Base-by-base conservation (phyloP, 2,113 vertebrate genomes). In the Microtus pennsylvanicus region DNA sequence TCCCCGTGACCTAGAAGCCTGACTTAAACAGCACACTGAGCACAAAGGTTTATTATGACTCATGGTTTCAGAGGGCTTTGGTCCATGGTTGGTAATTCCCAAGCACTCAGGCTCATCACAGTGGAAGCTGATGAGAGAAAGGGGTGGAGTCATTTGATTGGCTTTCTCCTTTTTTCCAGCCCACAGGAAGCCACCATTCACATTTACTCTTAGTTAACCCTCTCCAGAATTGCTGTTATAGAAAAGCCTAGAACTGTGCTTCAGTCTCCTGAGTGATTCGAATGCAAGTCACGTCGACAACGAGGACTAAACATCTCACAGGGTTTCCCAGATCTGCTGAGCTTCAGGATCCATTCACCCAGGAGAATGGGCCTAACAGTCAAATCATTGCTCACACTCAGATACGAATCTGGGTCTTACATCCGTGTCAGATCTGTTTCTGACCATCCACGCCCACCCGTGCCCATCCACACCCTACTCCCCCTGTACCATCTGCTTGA, bases 391-490 rank as follows among this genome's bases (percentile, higher is more conserved):
- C n/a, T 30, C 16, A 22, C 9, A 42, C 5, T 28, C 42, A 63
- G 22, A 0, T 52, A 22, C 3, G 52, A 22, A 10, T 69, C 24
- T 26, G 30, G 5, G 69, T 52, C 42, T 82, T 17, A 12, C 1
- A 16, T 28, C 5, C 2, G 12, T 26, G 13, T 35, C 28, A 35
- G 22, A 30, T 2, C 50, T 58, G 26, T 11, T 7, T 85, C 38
- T 61, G 30, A 33, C 47, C 8, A 52, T 4, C 35, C 50, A 33
- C 24, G 61, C 63, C 63, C 10, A 47, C 14, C 76, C 28, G 3
- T 26, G 1, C 9, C 4, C 28, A 81, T 26, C 22, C 35, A 58
- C 26, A 3, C 10, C 5, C 28, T 4, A 12, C 5, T 0, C 19
- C 4, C 26, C 63, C 10, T 24, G 16, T 12, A 28, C 7, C 4